These are phyloP conservation scores for Hemitrygon akajei DNA, from an alignment of 2,797 vertebrate species.

Conservation along the genomic window DNA sequence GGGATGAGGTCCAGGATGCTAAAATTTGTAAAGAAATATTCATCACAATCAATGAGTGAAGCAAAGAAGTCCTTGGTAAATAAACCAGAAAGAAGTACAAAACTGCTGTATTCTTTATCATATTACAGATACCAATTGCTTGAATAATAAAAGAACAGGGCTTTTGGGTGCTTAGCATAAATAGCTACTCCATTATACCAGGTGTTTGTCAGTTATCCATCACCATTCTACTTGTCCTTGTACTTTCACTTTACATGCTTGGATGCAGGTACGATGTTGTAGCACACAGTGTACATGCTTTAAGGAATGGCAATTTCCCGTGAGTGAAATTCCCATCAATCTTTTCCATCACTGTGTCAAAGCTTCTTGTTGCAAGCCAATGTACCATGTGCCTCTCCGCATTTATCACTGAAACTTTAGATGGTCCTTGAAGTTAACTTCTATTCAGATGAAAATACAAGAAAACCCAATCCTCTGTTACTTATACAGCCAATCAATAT, in stretches of 20 bases:
- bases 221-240: background rate
- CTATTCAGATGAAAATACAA: background rate
- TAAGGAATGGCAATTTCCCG: background rate
- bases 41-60: background rate
- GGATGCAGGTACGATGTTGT: background rate
- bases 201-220: background rate
- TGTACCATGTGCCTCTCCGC: too few species aligned
- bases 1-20: background rate
- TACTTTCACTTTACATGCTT: background rate
- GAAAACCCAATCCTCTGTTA: background rate
- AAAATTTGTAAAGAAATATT: background rate
- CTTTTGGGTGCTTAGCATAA: background rate
- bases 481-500: background rate
- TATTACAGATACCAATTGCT: background rate
- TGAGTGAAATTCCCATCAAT: background rate
- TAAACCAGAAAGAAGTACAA: background rate
- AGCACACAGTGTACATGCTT: background rate
- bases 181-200: background rate
- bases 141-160: background rate
- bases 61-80: background rate
- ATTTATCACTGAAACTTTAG: too few species aligned
- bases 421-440: background rate
- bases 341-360: background rate
- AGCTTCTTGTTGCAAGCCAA: background rate
- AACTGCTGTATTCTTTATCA: background rate